Base-by-base conservation (phyloP, 2,113 vertebrate species). In the Gobius niger region DNA sequence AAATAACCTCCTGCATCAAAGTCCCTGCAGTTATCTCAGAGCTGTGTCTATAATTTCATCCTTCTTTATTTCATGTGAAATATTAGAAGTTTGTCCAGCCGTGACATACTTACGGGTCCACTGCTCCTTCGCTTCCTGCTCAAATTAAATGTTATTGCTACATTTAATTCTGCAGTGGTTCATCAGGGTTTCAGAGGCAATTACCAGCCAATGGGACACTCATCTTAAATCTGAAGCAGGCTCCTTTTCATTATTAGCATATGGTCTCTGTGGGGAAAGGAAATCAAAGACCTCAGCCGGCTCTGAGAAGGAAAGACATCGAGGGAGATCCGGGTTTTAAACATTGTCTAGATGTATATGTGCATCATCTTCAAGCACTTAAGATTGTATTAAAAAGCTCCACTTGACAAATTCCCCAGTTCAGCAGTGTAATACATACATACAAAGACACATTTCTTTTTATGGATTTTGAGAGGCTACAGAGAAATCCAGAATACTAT, bases 181-280 rank as follows among this genome's bases (percentile, higher is more conserved):
- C 82, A 73, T 83, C 56, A 49, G 61, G 52, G 81, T 69, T 88
- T 84, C 81, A 78, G 65, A 81, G 72, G 81, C 81, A 90, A 87
- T 87, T 79, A 87, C 65, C 77, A 72, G 24, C 46, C 70, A 51
- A 80, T 59, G 83, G 80, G 81, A 78, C 78, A 64, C 70, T 67
- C 57, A 67, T 86, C 75, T 81, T 76, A 82, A 87, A 86, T 79
- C 69, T 78, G 70, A 85, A 70, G 76, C 80, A 62, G 54, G 77
- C 63, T 72, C 76, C 76, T 87, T 90, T 81, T 82, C 63, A 82
- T 85, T 85, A 87, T 84, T 76, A 82, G 84, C 80, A 81, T 85
- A 64, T 12, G 70, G 56, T 76, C 84, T 79, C 82, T 56, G 75
- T 81, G 80, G 64, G 68, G 46, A n/a, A 62, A 54, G 18, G 40